A percentile compares a stretch with the other conserved stretches of the same genome.
Evolutionary conservation across 2,888 invertebrate species (phyloP).

Genomic region (Coecobrya sp.): DNA sequence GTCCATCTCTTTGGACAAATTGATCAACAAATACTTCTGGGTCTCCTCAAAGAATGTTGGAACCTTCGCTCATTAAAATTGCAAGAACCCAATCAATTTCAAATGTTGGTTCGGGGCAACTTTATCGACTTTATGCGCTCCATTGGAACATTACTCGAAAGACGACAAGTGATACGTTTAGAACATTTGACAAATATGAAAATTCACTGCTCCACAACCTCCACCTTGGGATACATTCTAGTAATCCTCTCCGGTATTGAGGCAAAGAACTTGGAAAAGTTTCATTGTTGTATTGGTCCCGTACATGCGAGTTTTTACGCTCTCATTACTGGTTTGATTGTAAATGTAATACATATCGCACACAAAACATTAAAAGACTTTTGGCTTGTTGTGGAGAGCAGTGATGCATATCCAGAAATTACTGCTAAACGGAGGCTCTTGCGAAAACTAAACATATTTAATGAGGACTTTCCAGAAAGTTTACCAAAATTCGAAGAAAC

Average conservation of each 20-base stretch:
- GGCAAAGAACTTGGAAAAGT: conserved; percentile 24
- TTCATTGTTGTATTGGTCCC: conserved; percentile 49
- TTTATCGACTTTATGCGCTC: conserved; percentile 47
- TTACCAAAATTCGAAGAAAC: conserved; percentile 27
- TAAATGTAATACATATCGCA: conserved; percentile 28
- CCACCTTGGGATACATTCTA: conserved; percentile 62
- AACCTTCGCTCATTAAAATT: conserved; percentile 41
- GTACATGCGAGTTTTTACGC: conserved; percentile 53
- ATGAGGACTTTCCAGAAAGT: conserved; percentile 13
- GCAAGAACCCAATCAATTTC: conserved; percentile 46
- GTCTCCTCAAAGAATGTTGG: conserved; percentile 59
- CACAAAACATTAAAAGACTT: conserved; percentile 5
- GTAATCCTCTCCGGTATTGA: conserved; percentile 47
- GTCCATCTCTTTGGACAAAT: conserved; percentile 47
- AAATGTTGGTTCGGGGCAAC: conserved; percentile 48
- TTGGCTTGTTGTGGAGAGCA: conserved; percentile 51
- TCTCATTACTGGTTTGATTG: conserved; percentile 46
- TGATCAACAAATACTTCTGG: conserved; percentile 40
- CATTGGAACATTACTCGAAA: conserved; percentile 4
- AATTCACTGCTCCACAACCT: conserved; percentile 59
- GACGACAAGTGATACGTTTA: neutral
- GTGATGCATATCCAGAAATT: conserved; percentile 47
- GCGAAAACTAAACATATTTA: neutral
- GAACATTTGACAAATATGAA: conserved; percentile 37
- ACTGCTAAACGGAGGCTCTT: conserved; percentile 47